phyloP scores from a whole-genome alignment of 2,797 vertebrate genomes.

The Melanogrammus aeglefinus region DNA sequence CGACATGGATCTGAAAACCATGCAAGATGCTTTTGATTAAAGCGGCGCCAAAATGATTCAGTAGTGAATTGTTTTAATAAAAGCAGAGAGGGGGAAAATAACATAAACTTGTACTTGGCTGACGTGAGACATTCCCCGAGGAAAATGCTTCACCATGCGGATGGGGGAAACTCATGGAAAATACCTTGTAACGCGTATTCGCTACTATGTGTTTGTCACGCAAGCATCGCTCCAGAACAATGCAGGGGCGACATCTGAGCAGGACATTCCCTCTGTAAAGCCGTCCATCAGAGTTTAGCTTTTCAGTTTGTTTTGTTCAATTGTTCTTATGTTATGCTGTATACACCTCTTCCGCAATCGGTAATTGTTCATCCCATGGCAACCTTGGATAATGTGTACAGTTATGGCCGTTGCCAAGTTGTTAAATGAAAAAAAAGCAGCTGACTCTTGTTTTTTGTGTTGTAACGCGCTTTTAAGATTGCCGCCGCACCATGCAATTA shows the following conservation, averaged over 20 bases:
- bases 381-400: constrained; percentile 14
- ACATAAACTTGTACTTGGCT: neutral
- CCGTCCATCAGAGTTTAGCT: neutral
- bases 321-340: neutral
- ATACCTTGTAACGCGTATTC: constrained; percentile 14
- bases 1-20: too few relatives aligned
- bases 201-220: neutral
- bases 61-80: neutral
- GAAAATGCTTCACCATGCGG: neutral
- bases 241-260: constrained; percentile 32
- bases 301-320: constrained; percentile 6
- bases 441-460: constrained; percentile 28
- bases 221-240: constrained; percentile 11
- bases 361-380: constrained; percentile 31
- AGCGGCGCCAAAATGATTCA: neutral
- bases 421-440: constrained; percentile 3
- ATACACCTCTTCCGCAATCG: constrained; percentile 18
- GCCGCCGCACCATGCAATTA: neutral
- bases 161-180: constrained; percentile 14
- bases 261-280: constrained; percentile 27
- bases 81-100: neutral
- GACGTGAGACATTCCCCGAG: neutral
- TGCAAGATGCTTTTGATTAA: too few relatives aligned
- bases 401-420: neutral
- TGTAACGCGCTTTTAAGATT: constrained; percentile 16